Conservation (phyloP, 2,113 vertebrate genomes). For the Onychorhynchus coronatus region DNA sequence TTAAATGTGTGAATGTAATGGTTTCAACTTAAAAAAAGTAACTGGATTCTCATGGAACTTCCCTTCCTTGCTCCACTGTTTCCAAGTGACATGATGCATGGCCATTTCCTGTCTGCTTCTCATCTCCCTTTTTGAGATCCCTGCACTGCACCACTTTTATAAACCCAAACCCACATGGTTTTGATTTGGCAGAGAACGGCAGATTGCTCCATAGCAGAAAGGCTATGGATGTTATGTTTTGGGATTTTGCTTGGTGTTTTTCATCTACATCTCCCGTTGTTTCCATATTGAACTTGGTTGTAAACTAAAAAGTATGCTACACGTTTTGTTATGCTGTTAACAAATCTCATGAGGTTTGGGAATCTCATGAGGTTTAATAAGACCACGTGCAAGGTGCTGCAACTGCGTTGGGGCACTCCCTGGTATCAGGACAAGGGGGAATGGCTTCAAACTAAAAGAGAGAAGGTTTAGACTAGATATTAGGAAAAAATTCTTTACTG, state of each 20-base stretch:
- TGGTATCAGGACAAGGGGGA: background rate
- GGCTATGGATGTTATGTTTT: background rate
- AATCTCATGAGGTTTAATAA: background rate
- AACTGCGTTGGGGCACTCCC: background rate
- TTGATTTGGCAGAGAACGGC: constrained; percentile 12
- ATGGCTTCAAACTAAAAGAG: background rate
- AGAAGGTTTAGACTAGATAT: background rate
- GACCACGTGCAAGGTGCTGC: background rate
- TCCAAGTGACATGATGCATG: background rate
- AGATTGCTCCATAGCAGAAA: background rate
- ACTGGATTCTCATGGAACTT: background rate
- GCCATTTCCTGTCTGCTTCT: constrained; percentile 9
- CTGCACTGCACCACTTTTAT: constrained; percentile 5
- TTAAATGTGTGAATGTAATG: background rate
- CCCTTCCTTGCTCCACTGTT: background rate
- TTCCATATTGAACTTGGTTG: background rate
- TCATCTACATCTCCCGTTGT: background rate
- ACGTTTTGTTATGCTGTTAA: background rate
- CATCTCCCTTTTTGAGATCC: constrained; percentile 4
- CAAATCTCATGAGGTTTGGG: background rate
- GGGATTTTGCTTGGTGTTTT: background rate
- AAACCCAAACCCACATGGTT: background rate
- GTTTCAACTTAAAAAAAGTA: background rate
- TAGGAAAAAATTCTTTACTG: background rate
- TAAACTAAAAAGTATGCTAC: background rate